Evolutionary conservation across 2,797 vertebrate genomes (phyloP).

Genomic region (Scleropages formosus): DNA sequence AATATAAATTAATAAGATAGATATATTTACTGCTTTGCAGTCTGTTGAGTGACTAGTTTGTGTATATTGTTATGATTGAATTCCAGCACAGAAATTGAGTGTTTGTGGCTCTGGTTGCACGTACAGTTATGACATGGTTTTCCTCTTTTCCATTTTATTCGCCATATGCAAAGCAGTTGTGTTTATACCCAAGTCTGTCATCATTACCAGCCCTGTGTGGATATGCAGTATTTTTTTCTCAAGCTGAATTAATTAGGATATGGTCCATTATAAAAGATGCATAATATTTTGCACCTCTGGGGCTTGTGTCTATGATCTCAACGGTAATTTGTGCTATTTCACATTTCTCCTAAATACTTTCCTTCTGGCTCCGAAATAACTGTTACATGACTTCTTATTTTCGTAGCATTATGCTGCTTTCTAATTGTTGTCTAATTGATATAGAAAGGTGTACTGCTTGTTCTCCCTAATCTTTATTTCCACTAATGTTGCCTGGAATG

Average conservation of each 20-base stretch:
- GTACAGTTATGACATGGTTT: too few relatives aligned
- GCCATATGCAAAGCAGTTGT: background rate
- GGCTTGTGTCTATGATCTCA: constrained; percentile 20
- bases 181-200: background rate
- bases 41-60: too few relatives aligned
- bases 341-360: constrained; percentile 18
- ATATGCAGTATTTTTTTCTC: constrained; percentile 5
- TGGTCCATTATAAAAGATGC: constrained; percentile 17
- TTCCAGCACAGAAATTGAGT: too few relatives aligned
- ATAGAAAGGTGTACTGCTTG: background rate
- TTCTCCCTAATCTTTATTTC: constrained; percentile 8
- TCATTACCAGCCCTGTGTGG: background rate
- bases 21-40: too few relatives aligned
- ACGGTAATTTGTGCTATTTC: constrained; percentile 20
- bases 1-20: background rate
- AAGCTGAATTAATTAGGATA: constrained; percentile 21
- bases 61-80: too few relatives aligned
- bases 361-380: constrained; percentile 18
- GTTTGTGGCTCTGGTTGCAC: too few relatives aligned
- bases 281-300: constrained; percentile 19
- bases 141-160: background rate
- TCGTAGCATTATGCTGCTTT: constrained; percentile 6
- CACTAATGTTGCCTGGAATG: background rate
- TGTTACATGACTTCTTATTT: constrained; percentile 22
- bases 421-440: constrained; percentile 17